These are phyloP conservation scores for Nebria ingens DNA, from an alignment of 1,140 invertebrate genomes.

Conservation along the genomic window DNA sequence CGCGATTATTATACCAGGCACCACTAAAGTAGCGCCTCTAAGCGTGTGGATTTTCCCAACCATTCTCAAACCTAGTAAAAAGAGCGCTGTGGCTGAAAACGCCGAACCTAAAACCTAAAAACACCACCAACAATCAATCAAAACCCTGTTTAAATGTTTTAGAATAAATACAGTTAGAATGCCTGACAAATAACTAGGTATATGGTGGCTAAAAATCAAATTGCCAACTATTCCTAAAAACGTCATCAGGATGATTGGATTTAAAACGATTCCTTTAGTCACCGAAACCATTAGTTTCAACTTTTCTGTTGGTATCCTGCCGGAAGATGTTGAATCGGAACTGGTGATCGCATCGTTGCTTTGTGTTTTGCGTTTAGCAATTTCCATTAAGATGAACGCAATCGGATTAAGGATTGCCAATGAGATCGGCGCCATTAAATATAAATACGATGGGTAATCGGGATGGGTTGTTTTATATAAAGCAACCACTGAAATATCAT, in stretches of 20 bases:
- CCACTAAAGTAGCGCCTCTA: conserved; percentile 61
- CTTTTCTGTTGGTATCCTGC: conserved; percentile 26
- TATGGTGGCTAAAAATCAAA: conserved; percentile 62
- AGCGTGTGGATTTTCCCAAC: conserved; percentile 79
- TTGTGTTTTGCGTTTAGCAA: conserved; percentile 48
- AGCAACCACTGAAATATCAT: conserved; percentile 57
- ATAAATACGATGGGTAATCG: conserved; percentile 83
- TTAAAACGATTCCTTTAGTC: conserved; percentile 63
- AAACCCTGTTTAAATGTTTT: too few species aligned
- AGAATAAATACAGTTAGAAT: conserved; percentile 70
- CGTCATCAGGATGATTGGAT: conserved; percentile 91
- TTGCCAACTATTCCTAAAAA: conserved; percentile 82
- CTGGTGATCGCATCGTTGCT: conserved; percentile 9
- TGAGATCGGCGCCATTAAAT: conserved; percentile 89
- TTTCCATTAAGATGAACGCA: conserved; percentile 83
- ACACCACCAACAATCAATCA: conserved; percentile 14
- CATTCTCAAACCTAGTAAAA: conserved; percentile 83
- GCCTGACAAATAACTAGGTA: conserved; percentile 64
- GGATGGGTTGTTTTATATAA: conserved; percentile 70
- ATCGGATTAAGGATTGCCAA: conserved; percentile 87
- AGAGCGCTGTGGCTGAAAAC: conserved; percentile 84
- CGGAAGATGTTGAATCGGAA: conserved; percentile 16
- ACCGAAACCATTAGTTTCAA: conserved; percentile 37
- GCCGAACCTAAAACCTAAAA: conserved; percentile 69
- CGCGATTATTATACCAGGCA: conserved; percentile 77